Conservation (phyloP, 2,888 invertebrate species). For the Drosophila anomalata region DNA sequence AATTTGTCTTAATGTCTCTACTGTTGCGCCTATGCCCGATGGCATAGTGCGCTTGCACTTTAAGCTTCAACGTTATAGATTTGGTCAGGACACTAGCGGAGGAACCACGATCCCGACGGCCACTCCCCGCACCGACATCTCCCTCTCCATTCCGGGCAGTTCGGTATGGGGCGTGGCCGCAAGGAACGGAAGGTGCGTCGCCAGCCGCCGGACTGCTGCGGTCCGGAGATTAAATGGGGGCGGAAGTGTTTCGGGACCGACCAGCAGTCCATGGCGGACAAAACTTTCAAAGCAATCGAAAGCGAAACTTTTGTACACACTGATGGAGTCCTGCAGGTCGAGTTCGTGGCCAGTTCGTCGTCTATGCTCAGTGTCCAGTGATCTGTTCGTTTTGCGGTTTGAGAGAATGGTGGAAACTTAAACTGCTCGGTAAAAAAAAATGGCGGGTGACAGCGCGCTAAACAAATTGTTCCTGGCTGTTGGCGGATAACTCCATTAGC, state of each 20-base stretch:
- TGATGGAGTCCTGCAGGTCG: constrained; percentile 54
- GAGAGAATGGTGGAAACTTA: constrained; percentile 60
- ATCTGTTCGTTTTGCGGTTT: constrained; percentile 43
- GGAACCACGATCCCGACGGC: constrained; percentile 52
- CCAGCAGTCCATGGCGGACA: constrained; percentile 64
- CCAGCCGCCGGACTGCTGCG: constrained; percentile 51
- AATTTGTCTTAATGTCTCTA: constrained; percentile 67
- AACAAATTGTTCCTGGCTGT: constrained; percentile 93
- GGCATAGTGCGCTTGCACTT: constrained; percentile 52
- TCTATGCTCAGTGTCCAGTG: constrained; percentile 44
- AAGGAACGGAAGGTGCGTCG: constrained; percentile 41
- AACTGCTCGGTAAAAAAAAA: constrained; percentile 60
- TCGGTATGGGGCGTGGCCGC: constrained; percentile 24
- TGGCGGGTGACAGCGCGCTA: constrained; percentile 74
- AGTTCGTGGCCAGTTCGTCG: constrained; percentile 40
- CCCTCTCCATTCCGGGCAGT: constrained; percentile 5
- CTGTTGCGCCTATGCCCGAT: constrained; percentile 34
- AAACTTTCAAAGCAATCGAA: constrained; percentile 53
- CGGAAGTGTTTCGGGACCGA: constrained; percentile 68
- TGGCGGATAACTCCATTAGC: constrained; percentile 94
- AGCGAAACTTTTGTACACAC: constrained; percentile 64
- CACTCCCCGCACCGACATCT: constrained; percentile 55
- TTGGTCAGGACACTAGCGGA: constrained; percentile 50
- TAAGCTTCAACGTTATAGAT: constrained; percentile 61
- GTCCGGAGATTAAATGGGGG: constrained; percentile 31